phyloP scores from a whole-genome alignment of 2,888 invertebrate species.

The Cataglyphis albicans region DNA sequence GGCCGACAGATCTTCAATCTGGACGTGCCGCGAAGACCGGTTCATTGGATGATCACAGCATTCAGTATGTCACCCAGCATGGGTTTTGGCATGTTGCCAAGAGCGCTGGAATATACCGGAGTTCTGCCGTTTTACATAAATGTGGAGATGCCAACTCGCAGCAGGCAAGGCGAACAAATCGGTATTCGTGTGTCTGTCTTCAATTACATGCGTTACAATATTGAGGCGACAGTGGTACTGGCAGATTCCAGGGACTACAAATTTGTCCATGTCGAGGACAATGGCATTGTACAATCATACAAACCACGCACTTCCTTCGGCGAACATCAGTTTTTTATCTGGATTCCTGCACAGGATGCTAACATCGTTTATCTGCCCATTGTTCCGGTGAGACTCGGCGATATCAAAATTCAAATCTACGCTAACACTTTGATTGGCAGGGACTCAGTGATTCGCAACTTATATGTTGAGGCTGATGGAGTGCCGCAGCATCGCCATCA shows the following conservation, averaged over 20 bases:
- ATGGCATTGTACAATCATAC: slow-evolving; percentile 94
- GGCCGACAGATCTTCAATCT: slow-evolving; percentile 95
- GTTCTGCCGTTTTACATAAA: slow-evolving; percentile 97
- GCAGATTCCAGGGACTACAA: slow-evolving; percentile 94
- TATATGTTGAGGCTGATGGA: slow-evolving; percentile 95
- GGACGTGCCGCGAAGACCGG: slow-evolving; percentile 94
- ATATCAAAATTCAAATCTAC: slow-evolving; percentile 91
- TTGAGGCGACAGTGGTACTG: slow-evolving; percentile 95
- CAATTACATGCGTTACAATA: slow-evolving; percentile 95
- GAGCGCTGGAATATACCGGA: slow-evolving; percentile 94
- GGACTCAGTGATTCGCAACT: slow-evolving; percentile 89
- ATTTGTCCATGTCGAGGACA: slow-evolving; percentile 96
- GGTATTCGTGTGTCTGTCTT: slow-evolving; percentile 97
- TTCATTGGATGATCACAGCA: slow-evolving; percentile 97
- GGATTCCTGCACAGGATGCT: slow-evolving; percentile 92
- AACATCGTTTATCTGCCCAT: slow-evolving; percentile 96
- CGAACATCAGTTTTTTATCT: slow-evolving; percentile 98
- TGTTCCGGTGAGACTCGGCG: slow-evolving; percentile 93
- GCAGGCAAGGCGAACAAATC: slow-evolving; percentile 96
- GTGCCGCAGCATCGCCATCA: slow-evolving; percentile 97
- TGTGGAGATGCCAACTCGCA: slow-evolving; percentile 94
- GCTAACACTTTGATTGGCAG: slow-evolving; percentile 92
- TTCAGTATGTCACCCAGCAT: slow-evolving; percentile 95
- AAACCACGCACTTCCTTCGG: slow-evolving; percentile 96
- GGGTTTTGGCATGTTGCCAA: slow-evolving; percentile 95